These are phyloP conservation scores for Tinamus major DNA, from an alignment of 2,797 vertebrate species.

Conservation along the genomic window DNA sequence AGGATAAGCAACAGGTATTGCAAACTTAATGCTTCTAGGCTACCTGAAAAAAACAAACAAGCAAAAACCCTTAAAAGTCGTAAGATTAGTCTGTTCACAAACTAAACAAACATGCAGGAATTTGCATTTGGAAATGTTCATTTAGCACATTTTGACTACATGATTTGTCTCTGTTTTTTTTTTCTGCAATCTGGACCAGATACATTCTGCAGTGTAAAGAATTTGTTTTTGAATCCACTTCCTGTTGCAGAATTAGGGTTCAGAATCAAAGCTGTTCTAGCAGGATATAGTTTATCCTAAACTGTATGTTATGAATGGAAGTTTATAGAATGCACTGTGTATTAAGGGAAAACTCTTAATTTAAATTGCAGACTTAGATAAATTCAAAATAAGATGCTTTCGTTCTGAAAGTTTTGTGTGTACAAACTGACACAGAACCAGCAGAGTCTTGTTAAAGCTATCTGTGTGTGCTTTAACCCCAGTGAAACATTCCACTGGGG, in stretches of 20 bases:
- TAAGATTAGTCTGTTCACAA: neutral
- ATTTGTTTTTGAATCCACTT: neutral
- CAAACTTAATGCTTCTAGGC: neutral
- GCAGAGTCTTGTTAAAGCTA: neutral
- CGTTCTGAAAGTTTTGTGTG: neutral
- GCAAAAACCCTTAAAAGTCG: neutral
- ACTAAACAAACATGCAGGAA: neutral
- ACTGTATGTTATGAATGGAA: neutral
- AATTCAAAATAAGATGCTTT: neutral
- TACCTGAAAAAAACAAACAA: neutral
- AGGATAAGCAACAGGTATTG: constrained; percentile 96
- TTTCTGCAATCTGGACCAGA: neutral
- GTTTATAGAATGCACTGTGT: neutral
- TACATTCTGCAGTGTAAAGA: neutral
- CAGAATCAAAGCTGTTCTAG: neutral
- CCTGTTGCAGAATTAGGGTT: neutral
- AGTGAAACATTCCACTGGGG: rapidly evolving
- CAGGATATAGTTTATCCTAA: neutral
- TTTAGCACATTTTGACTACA: neutral
- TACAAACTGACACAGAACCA: neutral
- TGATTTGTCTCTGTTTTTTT: neutral
- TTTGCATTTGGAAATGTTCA: neutral
- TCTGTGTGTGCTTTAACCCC: neutral
- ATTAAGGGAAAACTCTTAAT: neutral
- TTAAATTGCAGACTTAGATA: neutral